Evolutionary conservation across 2,888 invertebrate species (phyloP), one percentile per base, ranked within the genome.

Genomic region (Orthosia cruda): DNA sequence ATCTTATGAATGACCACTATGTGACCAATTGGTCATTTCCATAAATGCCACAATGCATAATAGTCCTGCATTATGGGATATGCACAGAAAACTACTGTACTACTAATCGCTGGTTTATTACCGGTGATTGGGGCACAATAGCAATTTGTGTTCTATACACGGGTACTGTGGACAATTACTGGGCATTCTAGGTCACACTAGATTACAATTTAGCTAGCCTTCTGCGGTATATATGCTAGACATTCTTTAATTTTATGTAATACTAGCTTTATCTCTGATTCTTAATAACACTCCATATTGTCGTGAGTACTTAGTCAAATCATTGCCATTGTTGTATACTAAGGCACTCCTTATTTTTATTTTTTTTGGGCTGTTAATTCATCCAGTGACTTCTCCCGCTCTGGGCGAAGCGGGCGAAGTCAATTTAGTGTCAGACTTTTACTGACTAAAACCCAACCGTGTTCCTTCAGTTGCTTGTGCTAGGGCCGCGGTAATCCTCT

Each of bases 61-160:
- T 81, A 65, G 71, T 81, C 64, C 50, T 75, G 66, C 69, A 83
- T 84, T 80, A 89, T 87, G 84, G 82, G 84, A 85, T 88, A 85
- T 86, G 84, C 78, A 81, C 78, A 79, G 80, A 81, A 84, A 77
- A 79, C 63, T 66, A 71, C 71, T 83, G 81, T 75, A 79, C 62
- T 71, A 64, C 72, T 86, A 87, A 86, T 87, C 72, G 68, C 64
- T 49, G 32, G 68, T 65, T 62, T 61, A 86, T 88, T 86, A 84
- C 66, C 58, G 65, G 61, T 86, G 84, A 87, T 87, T 80, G 71
- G 71, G n/a, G 65, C 40, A 87, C 84, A 89, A 88, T 81, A 71
- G 80, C 74, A 77, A 84, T 84, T 83, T 58, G 62, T 63, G 59
- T 52, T 52, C 49, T 20, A 49, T 45, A 52, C 40, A 49, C 73